Evolutionary conservation across 2,888 invertebrate genomes (phyloP), one percentile per base, ranked within the genome.

Genomic region (Lampropteryx suffumata): DNA sequence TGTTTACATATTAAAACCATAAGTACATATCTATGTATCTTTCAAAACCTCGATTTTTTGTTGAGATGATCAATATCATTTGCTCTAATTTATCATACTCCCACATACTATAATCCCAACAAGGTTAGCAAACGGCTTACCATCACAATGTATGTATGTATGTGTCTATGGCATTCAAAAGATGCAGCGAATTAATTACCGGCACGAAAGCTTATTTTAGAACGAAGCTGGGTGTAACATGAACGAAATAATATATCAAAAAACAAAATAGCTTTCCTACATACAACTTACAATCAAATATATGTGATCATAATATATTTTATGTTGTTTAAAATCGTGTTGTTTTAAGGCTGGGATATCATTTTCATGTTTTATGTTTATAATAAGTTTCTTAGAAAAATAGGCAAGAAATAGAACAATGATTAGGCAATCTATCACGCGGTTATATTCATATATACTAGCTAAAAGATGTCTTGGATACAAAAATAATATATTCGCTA

Each of bases 51-150:
- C 45, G 58, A 51, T 52, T 50, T 54, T 42, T 57, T 54, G 40
- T 46, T 33, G 51, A 33, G 42, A 43, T 50, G 56, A 55, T 58
- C 47, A 47, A 50, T 57, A 50, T 48, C 33, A 35, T 49, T 33
- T 54, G 50, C 32, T 48, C 42, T 48, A 52, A 58, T 59, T 47
- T 56, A 50, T 58, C 50, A 58, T 42, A 43, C 52, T 54, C 61
- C 56, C 54, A 61, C 61, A 54, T 55, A 50, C 36, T 10, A 51
- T 34, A 37, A 43, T 28, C 28, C 26, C 34, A 3, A 27, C 55
- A 57, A 57, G 57, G 55, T 50, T 54, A 47, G 24, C 35, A 53
- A 42, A 53, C 49, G 53, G 46, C 44, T 49, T 46, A n/a, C n/a
- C n/a, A 48, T 55, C 40, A 49, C 49, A 50, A 49, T 33, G 41